Percentiles rank a stretch among this genome's conserved stretches.
phyloP scores from a whole-genome alignment of 1,140 invertebrate genomes.

The Atta cephalotes region DNA sequence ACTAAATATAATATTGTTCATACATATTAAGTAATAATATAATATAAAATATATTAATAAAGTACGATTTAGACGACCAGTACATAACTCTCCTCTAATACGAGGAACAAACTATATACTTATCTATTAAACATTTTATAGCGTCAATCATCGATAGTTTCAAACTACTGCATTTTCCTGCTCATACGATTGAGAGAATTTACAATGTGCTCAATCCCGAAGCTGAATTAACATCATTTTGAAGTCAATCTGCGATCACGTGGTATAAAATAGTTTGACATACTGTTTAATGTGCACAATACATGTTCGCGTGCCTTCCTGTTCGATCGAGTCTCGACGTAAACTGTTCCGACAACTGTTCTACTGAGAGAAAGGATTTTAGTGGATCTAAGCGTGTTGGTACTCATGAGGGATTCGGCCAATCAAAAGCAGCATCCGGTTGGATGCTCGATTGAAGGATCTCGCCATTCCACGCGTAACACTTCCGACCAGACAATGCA shows the following conservation, averaged over 20 bases:
- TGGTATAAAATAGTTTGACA: conserved; percentile 39
- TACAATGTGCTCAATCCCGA: background rate
- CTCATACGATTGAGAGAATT: conserved; percentile 12
- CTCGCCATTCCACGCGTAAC: conserved; percentile 27
- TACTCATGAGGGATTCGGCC: conserved; percentile 30
- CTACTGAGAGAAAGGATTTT: conserved; percentile 51
- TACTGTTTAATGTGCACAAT: conserved; percentile 14
- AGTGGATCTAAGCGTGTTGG: conserved; percentile 1
- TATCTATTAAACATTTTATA: background rate
- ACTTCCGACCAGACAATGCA: conserved; percentile 59
- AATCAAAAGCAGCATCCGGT: conserved; percentile 31
- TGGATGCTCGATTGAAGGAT: conserved; percentile 61
- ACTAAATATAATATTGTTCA: too few relatives aligned
- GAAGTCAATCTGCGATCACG: conserved; percentile 41
- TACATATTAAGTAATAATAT: too few relatives aligned
- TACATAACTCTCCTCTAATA: background rate
- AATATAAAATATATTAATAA: too few relatives aligned
- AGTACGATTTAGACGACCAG: too few relatives aligned
- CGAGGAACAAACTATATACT: background rate
- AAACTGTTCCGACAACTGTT: conserved; percentile 44
- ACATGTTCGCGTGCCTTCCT: conserved; percentile 34
- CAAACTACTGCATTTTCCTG: background rate
- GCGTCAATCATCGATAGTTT: conserved; percentile 21
- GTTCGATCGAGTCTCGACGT: conserved; percentile 20
- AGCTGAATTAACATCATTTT: conserved; percentile 48